These are phyloP conservation scores for Alloplasta piceator DNA, from an alignment of 2,888 invertebrate genomes.

Conservation along the genomic window DNA sequence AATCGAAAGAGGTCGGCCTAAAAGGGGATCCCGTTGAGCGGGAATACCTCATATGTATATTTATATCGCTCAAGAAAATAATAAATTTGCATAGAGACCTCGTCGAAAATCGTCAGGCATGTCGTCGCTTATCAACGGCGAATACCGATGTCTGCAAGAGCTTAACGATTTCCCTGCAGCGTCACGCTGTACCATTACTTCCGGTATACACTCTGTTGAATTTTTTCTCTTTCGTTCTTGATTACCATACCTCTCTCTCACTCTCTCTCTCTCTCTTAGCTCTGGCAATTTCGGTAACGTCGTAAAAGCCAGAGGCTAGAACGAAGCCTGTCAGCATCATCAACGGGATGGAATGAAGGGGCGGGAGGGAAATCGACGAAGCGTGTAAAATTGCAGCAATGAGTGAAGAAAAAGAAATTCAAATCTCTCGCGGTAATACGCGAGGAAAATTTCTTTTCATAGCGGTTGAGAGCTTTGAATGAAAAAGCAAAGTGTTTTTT, in stretches of 20 bases:
- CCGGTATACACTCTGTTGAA: slow-evolving; percentile 47
- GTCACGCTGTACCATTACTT: slow-evolving; percentile 59
- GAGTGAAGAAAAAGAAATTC: slow-evolving; percentile 14
- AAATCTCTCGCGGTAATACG: not conserved
- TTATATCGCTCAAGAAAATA: slow-evolving; percentile 30
- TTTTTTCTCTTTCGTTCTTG: not conserved
- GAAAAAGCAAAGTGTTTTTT: not conserved
- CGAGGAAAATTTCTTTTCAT: slow-evolving; percentile 5
- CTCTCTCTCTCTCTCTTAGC: slow-evolving; percentile 4
- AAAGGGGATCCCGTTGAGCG: too few relatives aligned
- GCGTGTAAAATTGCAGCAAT: slow-evolving; percentile 44
- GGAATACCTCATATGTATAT: too few relatives aligned
- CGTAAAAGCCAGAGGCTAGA: slow-evolving; percentile 17
- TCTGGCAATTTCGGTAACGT: slow-evolving; percentile 3
- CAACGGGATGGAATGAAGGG: not conserved
- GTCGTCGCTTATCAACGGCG: slow-evolving; percentile 31
- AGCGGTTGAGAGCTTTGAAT: slow-evolving; percentile 16
- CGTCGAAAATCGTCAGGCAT: slow-evolving; percentile 35
- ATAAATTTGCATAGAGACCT: slow-evolving; percentile 53
- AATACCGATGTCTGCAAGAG: slow-evolving; percentile 46
- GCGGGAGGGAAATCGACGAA: slow-evolving; percentile 8
- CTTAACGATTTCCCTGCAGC: slow-evolving; percentile 59
- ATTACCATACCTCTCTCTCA: not conserved
- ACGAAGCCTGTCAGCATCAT: slow-evolving; percentile 22
- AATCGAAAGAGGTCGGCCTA: too few relatives aligned